Evolutionary conservation across 2,888 invertebrate genomes (phyloP).

Genomic region (Pyrrhosoma nymphula): DNA sequence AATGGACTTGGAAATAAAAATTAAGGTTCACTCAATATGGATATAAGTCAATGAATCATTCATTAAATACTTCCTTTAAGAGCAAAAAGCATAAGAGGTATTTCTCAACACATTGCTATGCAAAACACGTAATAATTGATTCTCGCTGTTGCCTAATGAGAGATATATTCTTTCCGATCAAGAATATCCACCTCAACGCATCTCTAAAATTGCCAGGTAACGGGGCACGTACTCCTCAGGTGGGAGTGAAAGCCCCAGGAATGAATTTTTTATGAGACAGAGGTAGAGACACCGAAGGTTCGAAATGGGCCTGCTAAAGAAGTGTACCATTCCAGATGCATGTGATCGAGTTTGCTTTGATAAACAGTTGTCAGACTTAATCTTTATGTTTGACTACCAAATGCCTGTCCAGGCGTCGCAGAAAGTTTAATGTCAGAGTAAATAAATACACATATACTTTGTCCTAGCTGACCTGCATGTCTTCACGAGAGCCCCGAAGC

Average conservation of each 20-base stretch:
- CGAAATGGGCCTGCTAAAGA: neutral
- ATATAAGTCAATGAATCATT: too few species aligned
- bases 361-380: conserved; percentile 51
- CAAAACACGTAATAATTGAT: neutral
- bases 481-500: neutral
- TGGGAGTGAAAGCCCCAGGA: neutral
- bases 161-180: neutral
- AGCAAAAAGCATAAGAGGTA: too few species aligned
- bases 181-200: neutral
- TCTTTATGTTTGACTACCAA: conserved; percentile 47
- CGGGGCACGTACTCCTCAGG: neutral
- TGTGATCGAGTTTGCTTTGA: conserved; percentile 31
- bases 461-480: conserved; percentile 6
- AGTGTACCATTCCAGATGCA: conserved; percentile 22
- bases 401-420: neutral
- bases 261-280: neutral
- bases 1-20: too few species aligned
- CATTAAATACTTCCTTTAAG: too few species aligned
- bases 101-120: too few species aligned
- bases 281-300: neutral
- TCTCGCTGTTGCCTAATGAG: neutral
- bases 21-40: too few species aligned
- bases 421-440: neutral
- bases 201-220: neutral
- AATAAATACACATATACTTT: neutral